Conservation (phyloP, 2,888 invertebrate species). For the Alsophila aescularia region DNA sequence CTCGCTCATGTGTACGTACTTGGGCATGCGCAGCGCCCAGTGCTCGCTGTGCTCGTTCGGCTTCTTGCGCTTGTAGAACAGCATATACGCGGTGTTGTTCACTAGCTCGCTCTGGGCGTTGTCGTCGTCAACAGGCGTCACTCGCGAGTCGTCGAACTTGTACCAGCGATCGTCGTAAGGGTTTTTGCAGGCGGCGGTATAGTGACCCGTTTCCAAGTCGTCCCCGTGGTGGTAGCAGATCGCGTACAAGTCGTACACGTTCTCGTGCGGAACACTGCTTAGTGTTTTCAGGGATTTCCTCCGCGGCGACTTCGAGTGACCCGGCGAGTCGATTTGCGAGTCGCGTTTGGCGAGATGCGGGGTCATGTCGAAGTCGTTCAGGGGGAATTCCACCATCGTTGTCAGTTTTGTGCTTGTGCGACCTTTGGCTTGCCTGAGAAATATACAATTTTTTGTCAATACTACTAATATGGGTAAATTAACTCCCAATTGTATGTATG, state of each 20-base stretch:
- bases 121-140: slow-evolving; percentile 87
- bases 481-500: too few species aligned
- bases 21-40: slow-evolving; percentile 92
- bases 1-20: slow-evolving; percentile 63
- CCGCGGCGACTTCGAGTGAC: slow-evolving; percentile 66
- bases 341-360: slow-evolving; percentile 89
- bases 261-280: slow-evolving; percentile 83
- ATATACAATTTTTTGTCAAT: background rate
- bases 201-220: slow-evolving; percentile 96
- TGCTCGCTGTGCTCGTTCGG: slow-evolving; percentile 88
- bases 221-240: slow-evolving; percentile 98
- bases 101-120: slow-evolving; percentile 91
- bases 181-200: slow-evolving; percentile 97
- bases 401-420: slow-evolving; percentile 90
- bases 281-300: slow-evolving; percentile 59
- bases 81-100: slow-evolving; percentile 96
- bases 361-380: slow-evolving; percentile 95
- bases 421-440: slow-evolving; percentile 88
- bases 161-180: slow-evolving; percentile 98
- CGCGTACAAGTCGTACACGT: slow-evolving; percentile 96
- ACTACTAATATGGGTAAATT: too few species aligned
- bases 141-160: slow-evolving; percentile 96
- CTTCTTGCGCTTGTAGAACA: slow-evolving; percentile 94
- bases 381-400: slow-evolving; percentile 96
- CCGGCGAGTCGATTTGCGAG: slow-evolving; percentile 65